Evolutionary conservation across 2,113 vertebrate species (phyloP).

Genomic region (Chelonoidis abingdonii): DNA sequence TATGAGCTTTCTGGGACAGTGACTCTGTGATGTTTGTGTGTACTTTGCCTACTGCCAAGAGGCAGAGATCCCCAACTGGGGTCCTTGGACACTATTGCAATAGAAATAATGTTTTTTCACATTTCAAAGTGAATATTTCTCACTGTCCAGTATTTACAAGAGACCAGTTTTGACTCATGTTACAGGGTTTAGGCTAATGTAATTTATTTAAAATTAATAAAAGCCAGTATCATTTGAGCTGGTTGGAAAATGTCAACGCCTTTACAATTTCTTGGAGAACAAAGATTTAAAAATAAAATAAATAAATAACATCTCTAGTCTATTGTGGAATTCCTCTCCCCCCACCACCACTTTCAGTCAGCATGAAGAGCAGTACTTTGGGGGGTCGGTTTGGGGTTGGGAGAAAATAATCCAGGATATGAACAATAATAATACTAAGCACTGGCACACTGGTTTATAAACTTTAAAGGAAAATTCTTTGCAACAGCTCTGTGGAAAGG

Average conservation of each 20-base stretch:
- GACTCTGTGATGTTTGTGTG: background rate
- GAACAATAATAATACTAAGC: background rate
- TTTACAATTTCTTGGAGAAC: background rate
- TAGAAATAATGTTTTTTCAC: background rate
- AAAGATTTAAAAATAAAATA: background rate
- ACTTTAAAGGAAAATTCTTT: background rate
- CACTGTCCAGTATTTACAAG: background rate
- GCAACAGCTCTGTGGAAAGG: background rate
- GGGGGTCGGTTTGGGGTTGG: background rate
- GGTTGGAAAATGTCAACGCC: background rate
- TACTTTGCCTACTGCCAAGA: accelerated
- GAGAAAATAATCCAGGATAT: background rate
- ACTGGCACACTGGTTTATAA: background rate
- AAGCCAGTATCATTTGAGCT: background rate
- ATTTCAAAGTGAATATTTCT: accelerated
- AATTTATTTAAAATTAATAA: background rate
- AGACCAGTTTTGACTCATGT: background rate
- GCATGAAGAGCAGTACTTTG: background rate
- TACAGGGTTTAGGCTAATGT: background rate
- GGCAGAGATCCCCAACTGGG: accelerated
- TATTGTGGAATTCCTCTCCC: background rate
- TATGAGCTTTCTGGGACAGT: background rate
- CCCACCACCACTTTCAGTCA: background rate
- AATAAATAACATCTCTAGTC: background rate
- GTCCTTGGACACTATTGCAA: accelerated